These are phyloP conservation scores for Arge pagana DNA, from an alignment of 2,888 invertebrate genomes.

Conservation along the genomic window DNA sequence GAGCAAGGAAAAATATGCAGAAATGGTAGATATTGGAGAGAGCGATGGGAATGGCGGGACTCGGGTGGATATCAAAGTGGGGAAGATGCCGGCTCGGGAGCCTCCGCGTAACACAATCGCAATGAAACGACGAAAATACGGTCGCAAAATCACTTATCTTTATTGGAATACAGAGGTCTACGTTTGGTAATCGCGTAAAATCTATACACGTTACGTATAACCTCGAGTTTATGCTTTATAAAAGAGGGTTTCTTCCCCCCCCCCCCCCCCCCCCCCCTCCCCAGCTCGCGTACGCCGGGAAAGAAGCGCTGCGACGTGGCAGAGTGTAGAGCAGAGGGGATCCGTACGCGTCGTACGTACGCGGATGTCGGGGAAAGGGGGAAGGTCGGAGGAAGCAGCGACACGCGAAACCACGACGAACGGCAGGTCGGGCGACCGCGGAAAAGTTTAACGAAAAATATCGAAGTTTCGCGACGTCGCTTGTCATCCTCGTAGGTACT, in stretches of 20 bases:
- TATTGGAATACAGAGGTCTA: slow-evolving; percentile 40
- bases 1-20: too few species aligned
- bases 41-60: background rate
- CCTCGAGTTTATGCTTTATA: slow-evolving; percentile 47
- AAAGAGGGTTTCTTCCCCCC: slow-evolving; percentile 37
- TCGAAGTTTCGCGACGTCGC: slow-evolving; percentile 46
- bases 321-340: slow-evolving; percentile 5
- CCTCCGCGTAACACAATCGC: slow-evolving; percentile 33
- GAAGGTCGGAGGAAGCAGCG: too few species aligned
- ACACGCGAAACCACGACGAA: too few species aligned
- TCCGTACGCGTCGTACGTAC: slow-evolving; percentile 27
- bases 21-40: too few species aligned
- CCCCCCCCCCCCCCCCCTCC: too few species aligned
- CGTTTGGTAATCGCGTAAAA: slow-evolving; percentile 45
- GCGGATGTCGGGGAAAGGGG: too few species aligned
- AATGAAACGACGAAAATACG: slow-evolving; percentile 48
- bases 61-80: too few species aligned
- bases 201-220: slow-evolving; percentile 45
- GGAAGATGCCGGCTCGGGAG: background rate
- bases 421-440: slow-evolving; percentile 27
- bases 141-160: slow-evolving; percentile 49
- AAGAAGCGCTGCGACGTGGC: slow-evolving; percentile 22
- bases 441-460: slow-evolving; percentile 48
- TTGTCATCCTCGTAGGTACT: slow-evolving; percentile 20
- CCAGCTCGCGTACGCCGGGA: slow-evolving; percentile 30